These are phyloP conservation scores for Drosophila sturtevanti DNA, from an alignment of 1,140 invertebrate genomes.

Conservation along the genomic window DNA sequence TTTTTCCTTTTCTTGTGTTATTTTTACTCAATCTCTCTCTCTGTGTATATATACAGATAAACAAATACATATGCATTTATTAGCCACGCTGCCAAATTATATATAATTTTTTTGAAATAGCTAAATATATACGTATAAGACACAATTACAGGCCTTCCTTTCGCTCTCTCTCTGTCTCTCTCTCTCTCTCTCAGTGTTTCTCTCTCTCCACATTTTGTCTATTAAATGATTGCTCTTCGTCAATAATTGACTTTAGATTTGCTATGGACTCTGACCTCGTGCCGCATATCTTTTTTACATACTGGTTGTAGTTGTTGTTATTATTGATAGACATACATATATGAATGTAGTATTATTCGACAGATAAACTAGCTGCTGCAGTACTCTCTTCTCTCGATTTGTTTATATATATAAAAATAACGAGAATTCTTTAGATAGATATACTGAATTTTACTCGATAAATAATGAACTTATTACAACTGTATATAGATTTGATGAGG, in stretches of 20 bases:
- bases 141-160: background rate
- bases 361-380: background rate
- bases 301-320: background rate
- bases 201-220: conserved; percentile 1
- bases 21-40: background rate
- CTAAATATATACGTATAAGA: background rate
- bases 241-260: conserved; percentile 7
- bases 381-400: background rate
- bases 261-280: conserved; percentile 11
- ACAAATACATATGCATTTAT: background rate
- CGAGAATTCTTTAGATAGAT: background rate
- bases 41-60: background rate
- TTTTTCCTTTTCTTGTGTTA: too few species aligned
- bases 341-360: background rate
- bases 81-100: conserved; percentile 7
- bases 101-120: conserved; percentile 5
- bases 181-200: background rate
- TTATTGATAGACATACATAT: too few species aligned
- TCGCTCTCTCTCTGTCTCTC: background rate
- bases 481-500: background rate
- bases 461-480: background rate
- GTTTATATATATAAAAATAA: background rate
- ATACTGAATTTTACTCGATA: background rate
- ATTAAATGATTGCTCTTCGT: conserved; percentile 11
- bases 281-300: background rate